Percentiles rank a stretch among this genome's conserved stretches.
Conservation (phyloP, 2,888 invertebrate genomes). For the Nephrotoma flavescens region DNA sequence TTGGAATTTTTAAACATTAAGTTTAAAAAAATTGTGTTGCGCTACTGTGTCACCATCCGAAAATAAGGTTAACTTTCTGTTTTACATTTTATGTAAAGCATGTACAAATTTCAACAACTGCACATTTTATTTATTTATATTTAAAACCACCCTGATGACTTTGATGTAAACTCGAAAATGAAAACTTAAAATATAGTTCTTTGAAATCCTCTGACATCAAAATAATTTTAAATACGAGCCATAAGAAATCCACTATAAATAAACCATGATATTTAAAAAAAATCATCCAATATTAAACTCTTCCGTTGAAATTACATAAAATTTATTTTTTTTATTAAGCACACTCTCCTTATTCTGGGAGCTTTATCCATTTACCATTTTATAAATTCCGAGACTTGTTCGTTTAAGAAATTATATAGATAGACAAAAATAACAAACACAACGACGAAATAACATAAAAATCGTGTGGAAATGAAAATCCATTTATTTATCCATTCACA, state of each 20-base stretch:
- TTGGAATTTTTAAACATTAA: no score
- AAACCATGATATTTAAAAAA: not conserved
- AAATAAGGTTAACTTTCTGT: no score
- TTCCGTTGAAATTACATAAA: not conserved
- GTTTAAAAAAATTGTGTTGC: no score
- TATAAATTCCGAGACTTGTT: not conserved
- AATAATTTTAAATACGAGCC: not conserved
- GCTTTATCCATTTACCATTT: not conserved
- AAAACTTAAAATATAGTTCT: not conserved
- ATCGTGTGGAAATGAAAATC: not conserved
- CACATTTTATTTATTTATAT: no score
- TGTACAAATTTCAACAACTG: no score
- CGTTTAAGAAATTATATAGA: not conserved
- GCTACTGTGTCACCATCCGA: no score
- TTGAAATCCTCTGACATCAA: not conserved
- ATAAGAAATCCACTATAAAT: not conserved
- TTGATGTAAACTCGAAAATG: not conserved
- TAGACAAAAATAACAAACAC: no score
- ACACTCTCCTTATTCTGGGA: not conserved
- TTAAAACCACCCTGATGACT: no score
- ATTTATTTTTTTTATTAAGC: not conserved
- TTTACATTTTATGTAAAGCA: no score
- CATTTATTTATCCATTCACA: not conserved
- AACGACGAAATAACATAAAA: not conserved
- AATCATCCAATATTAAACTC: not conserved